phyloP scores from a whole-genome alignment of 2,113 vertebrate genomes.

The Terrapene triunguis region DNA sequence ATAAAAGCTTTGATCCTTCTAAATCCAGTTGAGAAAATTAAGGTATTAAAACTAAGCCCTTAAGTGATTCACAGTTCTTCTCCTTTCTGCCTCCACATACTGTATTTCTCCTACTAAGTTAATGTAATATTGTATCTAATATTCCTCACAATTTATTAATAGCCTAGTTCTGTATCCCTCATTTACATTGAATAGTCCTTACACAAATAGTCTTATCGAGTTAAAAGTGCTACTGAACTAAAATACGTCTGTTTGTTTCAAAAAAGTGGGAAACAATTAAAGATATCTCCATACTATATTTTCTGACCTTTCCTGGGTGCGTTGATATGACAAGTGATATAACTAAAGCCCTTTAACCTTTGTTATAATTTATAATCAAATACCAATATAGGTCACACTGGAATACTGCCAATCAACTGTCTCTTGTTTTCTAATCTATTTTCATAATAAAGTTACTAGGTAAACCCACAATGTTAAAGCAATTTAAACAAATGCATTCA shows the following conservation, averaged over 20 bases:
- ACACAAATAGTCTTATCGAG: background rate
- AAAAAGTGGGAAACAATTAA: background rate
- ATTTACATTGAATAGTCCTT: background rate
- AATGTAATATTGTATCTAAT: background rate
- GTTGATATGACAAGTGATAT: background rate
- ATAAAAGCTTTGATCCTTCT: background rate
- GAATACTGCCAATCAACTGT: constrained; percentile 1
- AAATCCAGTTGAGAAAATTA: background rate
- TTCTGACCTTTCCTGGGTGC: background rate
- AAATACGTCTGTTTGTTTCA: background rate
- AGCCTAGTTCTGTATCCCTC: background rate
- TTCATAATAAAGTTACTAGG: constrained; percentile 8
- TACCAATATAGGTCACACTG: background rate
- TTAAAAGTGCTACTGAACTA: background rate
- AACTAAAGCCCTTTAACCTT: background rate
- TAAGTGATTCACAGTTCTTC: background rate
- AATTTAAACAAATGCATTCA: constrained; percentile 54
- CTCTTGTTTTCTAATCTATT: constrained; percentile 6
- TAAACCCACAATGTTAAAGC: constrained; percentile 4
- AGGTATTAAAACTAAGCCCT: background rate
- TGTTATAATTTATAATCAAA: background rate
- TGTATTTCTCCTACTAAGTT: background rate
- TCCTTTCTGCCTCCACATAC: background rate
- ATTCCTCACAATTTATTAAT: background rate
- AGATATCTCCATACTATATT: background rate